Conservation (phyloP, 2,797 vertebrate species). For the Schizopygopsis pylzovi region DNA sequence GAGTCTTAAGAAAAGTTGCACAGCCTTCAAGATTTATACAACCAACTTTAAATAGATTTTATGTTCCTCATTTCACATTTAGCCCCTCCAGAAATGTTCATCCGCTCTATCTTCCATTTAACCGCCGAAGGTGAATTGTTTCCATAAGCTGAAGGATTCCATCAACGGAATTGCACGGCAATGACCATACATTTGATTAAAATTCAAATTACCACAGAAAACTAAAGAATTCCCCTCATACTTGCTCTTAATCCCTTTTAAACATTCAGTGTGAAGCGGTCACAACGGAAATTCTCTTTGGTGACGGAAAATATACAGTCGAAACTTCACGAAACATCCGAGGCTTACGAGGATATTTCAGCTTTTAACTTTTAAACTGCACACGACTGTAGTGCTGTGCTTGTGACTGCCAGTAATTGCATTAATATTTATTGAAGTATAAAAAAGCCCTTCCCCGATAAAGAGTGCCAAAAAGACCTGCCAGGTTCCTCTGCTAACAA, state of each 20-base stretch:
- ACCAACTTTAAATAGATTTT: conserved; percentile 51
- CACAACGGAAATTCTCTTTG: not conserved
- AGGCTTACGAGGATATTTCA: not conserved
- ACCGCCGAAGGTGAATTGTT: conserved; percentile 19
- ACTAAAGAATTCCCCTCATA: not conserved
- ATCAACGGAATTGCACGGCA: conserved; percentile 10
- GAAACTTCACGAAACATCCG: not conserved
- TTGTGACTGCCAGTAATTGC: conserved; percentile 57
- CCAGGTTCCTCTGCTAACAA: conserved; percentile 53
- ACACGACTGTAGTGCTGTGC: conserved; percentile 23
- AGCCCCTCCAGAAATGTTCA: conserved; percentile 5
- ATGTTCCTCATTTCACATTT: conserved; percentile 20
- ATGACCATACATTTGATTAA: conserved; percentile 17
- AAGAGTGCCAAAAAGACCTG: conserved; percentile 52
- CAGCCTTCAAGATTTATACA: conserved; percentile 1
- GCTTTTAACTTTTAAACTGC: conserved; percentile 16
- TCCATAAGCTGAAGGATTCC: conserved; percentile 8
- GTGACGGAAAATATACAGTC: not conserved
- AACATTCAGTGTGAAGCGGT: not conserved
- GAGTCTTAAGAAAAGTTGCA: conserved; percentile 41
- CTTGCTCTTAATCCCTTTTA: conserved; percentile 4
- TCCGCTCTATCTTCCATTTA: not conserved
- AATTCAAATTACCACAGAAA: conserved; percentile 26
- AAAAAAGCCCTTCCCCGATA: conserved; percentile 51
- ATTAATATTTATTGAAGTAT: conserved; percentile 54